Percentiles rank a stretch among this genome's conserved stretches.
Conservation (phyloP, 2,113 vertebrate species). For the Eulacestoma nigropectus region DNA sequence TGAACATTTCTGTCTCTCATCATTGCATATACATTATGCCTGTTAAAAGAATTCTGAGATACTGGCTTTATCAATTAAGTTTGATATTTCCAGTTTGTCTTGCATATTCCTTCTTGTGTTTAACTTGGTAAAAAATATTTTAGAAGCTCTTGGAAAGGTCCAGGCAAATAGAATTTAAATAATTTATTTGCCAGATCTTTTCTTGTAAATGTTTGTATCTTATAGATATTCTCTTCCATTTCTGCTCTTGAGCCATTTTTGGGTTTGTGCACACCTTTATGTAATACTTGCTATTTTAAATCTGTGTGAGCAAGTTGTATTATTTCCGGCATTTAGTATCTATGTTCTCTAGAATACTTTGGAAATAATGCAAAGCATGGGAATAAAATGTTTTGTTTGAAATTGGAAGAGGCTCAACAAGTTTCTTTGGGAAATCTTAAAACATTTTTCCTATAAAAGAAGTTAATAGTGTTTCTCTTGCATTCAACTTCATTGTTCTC, state of each 20-base stretch:
- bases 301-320: neutral
- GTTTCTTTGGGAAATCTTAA: neutral
- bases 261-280: neutral
- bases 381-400: conserved; percentile 30
- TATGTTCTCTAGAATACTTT: neutral
- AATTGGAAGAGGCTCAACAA: neutral
- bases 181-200: neutral
- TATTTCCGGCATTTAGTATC: neutral
- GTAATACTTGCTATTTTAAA: neutral
- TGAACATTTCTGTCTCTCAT: neutral
- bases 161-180: neutral
- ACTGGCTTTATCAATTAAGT: neutral
- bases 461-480: neutral
- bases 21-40: neutral
- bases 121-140: neutral
- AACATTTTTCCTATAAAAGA: neutral
- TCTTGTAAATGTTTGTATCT: neutral
- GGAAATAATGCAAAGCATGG: neutral
- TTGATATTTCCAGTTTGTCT: neutral
- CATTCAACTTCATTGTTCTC: neutral
- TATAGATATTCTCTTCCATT: neutral
- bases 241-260: neutral
- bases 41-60: neutral
- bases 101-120: neutral
- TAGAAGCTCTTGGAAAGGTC: neutral